Evolutionary conservation across 2,888 invertebrate species (phyloP).

Genomic region (Euzetes globulus): DNA sequence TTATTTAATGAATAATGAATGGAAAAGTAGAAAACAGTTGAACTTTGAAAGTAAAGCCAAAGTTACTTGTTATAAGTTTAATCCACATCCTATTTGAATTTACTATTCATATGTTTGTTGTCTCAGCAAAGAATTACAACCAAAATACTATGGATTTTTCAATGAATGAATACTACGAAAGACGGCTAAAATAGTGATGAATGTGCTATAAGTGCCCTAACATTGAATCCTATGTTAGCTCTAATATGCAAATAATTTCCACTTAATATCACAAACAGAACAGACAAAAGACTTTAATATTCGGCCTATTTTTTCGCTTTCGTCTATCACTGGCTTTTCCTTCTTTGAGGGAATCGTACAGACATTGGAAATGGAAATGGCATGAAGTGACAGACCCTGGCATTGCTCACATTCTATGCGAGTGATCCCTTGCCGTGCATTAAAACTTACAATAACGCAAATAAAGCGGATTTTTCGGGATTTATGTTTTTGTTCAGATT

Average conservation of each 20-base stretch:
- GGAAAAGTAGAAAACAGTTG: too few species aligned
- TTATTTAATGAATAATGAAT: too few species aligned
- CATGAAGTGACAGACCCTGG: background rate
- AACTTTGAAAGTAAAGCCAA: too few species aligned
- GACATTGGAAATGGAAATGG: background rate
- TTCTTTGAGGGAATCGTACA: background rate
- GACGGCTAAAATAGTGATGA: too few species aligned
- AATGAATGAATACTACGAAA: too few species aligned
- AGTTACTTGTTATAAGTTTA: too few species aligned
- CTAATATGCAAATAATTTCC: conserved; percentile 19
- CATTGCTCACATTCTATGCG: background rate
- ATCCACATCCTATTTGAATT: too few species aligned
- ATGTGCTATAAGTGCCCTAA: background rate
- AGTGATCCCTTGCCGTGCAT: conserved; percentile 1
- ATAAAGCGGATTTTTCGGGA: conserved; percentile 19
- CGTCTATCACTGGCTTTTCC: background rate
- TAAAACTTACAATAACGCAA: background rate
- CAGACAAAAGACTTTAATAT: background rate
- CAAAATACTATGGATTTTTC: too few species aligned
- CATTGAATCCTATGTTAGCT: background rate
- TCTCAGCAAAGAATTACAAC: too few species aligned
- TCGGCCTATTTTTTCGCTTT: background rate
- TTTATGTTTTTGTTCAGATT: conserved; percentile 15
- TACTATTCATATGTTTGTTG: too few species aligned
- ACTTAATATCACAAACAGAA: background rate